phyloP scores from a whole-genome alignment of 2,797 vertebrate species.

The Columba guinea region DNA sequence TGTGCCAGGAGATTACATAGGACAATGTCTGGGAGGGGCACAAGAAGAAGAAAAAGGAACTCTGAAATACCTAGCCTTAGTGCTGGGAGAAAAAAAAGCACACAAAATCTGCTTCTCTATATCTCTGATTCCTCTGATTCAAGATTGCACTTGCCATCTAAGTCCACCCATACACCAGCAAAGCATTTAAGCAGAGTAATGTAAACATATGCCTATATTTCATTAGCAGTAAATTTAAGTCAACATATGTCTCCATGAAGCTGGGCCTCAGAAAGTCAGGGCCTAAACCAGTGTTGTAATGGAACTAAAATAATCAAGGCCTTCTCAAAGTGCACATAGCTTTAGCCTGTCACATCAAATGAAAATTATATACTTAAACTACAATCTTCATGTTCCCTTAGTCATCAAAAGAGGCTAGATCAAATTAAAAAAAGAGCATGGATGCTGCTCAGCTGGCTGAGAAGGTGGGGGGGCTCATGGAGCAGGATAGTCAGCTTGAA shows the following conservation, averaged over 20 bases:
- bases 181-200: background rate
- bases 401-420: slow-evolving; percentile 12
- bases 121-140: background rate
- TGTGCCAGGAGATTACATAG: background rate
- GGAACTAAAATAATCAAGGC: slow-evolving; percentile 44
- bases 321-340: slow-evolving; percentile 20
- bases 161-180: background rate
- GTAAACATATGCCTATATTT: background rate
- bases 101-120: background rate
- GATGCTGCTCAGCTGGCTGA: background rate
- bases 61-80: background rate
- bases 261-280: slow-evolving; percentile 9
- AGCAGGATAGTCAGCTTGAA: background rate
- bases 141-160: background rate
- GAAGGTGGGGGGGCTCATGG: background rate
- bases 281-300: background rate
- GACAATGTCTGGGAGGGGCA: background rate
- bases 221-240: background rate
- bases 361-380: slow-evolving; percentile 50
- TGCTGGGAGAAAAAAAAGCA: background rate
- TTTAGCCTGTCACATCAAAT: slow-evolving; percentile 57
- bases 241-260: background rate
- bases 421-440: background rate
- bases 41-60: background rate
- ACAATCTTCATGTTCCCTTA: slow-evolving; percentile 50